Evolutionary conservation across 1,140 invertebrate species (phyloP).

Genomic region (Caerostris extrusa): DNA sequence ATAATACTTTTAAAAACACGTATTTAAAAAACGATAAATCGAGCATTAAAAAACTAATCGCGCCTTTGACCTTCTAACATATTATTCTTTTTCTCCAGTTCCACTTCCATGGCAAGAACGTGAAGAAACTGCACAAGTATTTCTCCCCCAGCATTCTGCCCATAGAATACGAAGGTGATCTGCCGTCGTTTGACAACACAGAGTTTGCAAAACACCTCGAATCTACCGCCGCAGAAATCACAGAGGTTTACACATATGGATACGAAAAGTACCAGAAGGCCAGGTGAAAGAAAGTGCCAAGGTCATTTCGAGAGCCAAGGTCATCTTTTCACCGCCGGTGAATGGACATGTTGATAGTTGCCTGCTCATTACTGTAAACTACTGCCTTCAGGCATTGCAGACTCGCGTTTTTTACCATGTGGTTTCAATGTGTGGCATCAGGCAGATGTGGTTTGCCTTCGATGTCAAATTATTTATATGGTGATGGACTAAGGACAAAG

Average conservation of each 20-base stretch:
- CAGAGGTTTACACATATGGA: background rate
- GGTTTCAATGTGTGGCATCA: background rate
- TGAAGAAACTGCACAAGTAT: slow-evolving; percentile 90
- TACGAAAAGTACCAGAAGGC: background rate
- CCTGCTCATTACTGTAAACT: background rate
- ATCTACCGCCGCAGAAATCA: background rate
- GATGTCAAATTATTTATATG: background rate
- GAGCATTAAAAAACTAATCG: too few relatives aligned
- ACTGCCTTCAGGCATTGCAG: background rate
- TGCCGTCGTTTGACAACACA: slow-evolving; percentile 7
- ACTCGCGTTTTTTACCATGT: background rate
- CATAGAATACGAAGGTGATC: slow-evolving; percentile 89
- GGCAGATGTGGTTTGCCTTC: background rate
- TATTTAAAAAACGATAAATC: too few relatives aligned
- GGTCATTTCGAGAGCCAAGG: background rate
- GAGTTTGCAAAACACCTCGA: slow-evolving; percentile 23
- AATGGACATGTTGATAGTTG: background rate
- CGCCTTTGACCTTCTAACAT: background rate
- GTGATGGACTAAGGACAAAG: too few relatives aligned
- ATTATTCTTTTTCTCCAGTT: slow-evolving; percentile 83
- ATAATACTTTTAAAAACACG: too few relatives aligned
- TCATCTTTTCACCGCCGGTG: background rate
- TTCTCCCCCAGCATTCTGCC: slow-evolving; percentile 90
- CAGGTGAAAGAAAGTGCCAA: background rate
- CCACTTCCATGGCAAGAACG: slow-evolving; percentile 91